phyloP scores from a whole-genome alignment of 1,140 invertebrate species.

The Brachystomella parvula region DNA sequence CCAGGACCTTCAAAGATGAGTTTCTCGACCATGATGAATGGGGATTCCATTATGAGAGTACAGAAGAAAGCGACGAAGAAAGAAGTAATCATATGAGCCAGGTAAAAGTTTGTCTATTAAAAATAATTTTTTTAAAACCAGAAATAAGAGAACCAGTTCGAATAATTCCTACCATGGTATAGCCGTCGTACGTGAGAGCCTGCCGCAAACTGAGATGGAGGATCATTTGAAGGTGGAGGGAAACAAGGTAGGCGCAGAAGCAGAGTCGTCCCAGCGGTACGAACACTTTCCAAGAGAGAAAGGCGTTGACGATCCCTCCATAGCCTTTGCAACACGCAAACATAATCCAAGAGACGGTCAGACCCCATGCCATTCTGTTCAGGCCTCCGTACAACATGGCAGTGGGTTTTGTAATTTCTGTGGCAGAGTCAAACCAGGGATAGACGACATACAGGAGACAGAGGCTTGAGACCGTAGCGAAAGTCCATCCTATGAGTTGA shows the following conservation, averaged over 20 bases:
- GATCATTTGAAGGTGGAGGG: conserved; percentile 40
- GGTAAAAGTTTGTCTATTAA: conserved; percentile 15
- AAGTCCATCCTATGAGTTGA: conserved; percentile 21
- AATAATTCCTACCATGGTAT: conserved; percentile 1
- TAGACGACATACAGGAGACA: conserved; percentile 23
- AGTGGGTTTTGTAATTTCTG: conserved; percentile 39
- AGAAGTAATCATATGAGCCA: conserved; percentile 21
- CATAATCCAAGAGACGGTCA: conserved; percentile 58
- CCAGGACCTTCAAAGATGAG: conserved; percentile 16
- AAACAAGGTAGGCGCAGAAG: conserved; percentile 53
- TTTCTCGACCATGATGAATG: conserved; percentile 23
- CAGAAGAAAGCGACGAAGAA: conserved; percentile 12
- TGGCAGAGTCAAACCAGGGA: conserved; percentile 20
- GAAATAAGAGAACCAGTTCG: background rate
- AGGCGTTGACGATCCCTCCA: conserved; percentile 50
- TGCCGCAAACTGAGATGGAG: conserved; percentile 12
- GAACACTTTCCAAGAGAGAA: conserved; percentile 51
- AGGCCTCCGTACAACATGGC: conserved; percentile 55
- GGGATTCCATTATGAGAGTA: conserved; percentile 28
- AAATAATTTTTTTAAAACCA: background rate
- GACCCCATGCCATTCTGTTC: conserved; percentile 52
- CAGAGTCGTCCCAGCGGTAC: conserved; percentile 50
- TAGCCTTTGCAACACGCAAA: conserved; percentile 57
- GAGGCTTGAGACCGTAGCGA: conserved; percentile 9
- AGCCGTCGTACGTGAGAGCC: background rate